phyloP scores from a whole-genome alignment of 2,888 invertebrate species.

The Disparrhopalites patrizii region DNA sequence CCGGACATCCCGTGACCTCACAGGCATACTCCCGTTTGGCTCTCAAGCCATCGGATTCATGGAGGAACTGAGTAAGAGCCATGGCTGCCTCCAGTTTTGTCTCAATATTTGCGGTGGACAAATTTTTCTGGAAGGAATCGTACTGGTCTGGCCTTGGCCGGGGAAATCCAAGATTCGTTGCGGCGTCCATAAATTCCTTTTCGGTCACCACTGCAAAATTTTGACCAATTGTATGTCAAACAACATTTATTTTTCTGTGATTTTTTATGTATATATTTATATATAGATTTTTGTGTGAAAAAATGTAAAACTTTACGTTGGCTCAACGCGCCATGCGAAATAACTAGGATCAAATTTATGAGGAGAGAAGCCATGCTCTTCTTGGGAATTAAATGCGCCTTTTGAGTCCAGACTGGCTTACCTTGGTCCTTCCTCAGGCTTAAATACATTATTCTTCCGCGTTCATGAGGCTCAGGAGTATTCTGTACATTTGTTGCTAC shows the following conservation, averaged over 20 bases:
- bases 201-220: constrained; percentile 21
- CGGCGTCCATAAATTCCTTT: constrained; percentile 31
- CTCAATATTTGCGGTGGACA: constrained; percentile 28
- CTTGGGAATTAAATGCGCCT: too few species aligned
- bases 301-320: constrained; percentile 31
- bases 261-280: constrained; percentile 33
- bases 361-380: too few species aligned
- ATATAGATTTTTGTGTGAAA: too few species aligned
- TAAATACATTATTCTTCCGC: too few species aligned
- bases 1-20: not conserved
- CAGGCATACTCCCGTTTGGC: constrained; percentile 35
- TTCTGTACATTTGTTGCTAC: too few species aligned
- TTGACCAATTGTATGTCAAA: too few species aligned
- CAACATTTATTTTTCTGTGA: too few species aligned
- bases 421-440: too few species aligned
- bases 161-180: constrained; percentile 32
- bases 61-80: constrained; percentile 37
- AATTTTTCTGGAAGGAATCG: constrained; percentile 26
- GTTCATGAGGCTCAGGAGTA: too few species aligned
- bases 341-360: too few species aligned
- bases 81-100: constrained; percentile 39
- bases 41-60: constrained; percentile 36
- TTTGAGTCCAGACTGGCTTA: too few species aligned
- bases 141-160: constrained; percentile 29
- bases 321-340: too few species aligned